These are phyloP conservation scores for Monopis laevigella DNA, from an alignment of 2,888 invertebrate species.

Conservation along the genomic window DNA sequence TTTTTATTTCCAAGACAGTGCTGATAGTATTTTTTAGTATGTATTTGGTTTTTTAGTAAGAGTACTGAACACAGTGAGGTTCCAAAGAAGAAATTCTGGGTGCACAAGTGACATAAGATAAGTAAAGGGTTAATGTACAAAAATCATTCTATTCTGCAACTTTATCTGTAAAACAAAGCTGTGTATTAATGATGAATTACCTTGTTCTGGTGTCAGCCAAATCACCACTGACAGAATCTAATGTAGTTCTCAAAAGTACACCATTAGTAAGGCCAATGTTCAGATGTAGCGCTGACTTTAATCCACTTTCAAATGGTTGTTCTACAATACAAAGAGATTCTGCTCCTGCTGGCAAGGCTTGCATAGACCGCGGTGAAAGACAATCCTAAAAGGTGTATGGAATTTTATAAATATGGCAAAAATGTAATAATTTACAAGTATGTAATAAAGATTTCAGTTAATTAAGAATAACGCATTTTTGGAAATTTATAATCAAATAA, in stretches of 20 bases:
- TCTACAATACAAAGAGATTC: slow-evolving; percentile 98
- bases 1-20: no score
- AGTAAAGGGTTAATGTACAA: no score
- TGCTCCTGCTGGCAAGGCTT: slow-evolving; percentile 94
- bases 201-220: slow-evolving; percentile 96
- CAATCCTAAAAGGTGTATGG: slow-evolving; percentile 74
- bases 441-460: slow-evolving; percentile 29
- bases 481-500: slow-evolving; percentile 58
- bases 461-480: slow-evolving; percentile 61
- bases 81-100: no score
- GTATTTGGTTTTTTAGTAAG: no score
- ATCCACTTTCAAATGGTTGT: slow-evolving; percentile 74
- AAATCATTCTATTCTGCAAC: no score
- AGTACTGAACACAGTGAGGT: no score
- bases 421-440: slow-evolving; percentile 1
- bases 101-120: no score
- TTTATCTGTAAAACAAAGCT: no score
- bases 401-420: slow-evolving; percentile 3
- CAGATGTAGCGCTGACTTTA: slow-evolving; percentile 81
- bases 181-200: no score
- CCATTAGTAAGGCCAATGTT: slow-evolving; percentile 99
- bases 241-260: slow-evolving; percentile 89
- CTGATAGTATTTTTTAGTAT: no score
- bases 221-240: slow-evolving; percentile 96
- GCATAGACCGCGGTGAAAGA: slow-evolving; percentile 93